A percentile compares a stretch with the other conserved stretches of the same genome.
Evolutionary conservation across 2,888 invertebrate genomes (phyloP).

Genomic region (Bombylius major): DNA sequence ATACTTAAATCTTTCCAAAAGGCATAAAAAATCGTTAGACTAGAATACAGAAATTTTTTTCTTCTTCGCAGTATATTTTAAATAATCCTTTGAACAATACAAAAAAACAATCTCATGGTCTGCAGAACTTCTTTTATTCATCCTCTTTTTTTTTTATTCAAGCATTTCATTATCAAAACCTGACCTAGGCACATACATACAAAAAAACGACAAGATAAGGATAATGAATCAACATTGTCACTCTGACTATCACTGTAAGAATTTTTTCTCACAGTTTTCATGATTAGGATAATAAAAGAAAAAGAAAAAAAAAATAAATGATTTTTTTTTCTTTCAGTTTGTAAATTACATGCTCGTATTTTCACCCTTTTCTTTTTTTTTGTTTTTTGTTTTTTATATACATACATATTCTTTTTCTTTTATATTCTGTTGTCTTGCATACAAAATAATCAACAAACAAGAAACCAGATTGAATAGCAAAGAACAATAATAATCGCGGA

Average conservation of each 20-base stretch:
- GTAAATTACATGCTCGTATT: not conserved
- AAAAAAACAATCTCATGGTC: too few species aligned
- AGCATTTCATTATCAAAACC: not conserved
- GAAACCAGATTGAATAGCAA: not conserved
- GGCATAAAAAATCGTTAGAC: too few species aligned
- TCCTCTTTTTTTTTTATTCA: not conserved
- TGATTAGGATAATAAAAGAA: too few species aligned
- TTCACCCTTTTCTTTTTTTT: not conserved
- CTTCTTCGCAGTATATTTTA: too few species aligned
- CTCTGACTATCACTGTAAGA: not conserved
- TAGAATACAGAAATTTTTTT: too few species aligned
- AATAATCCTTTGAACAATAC: too few species aligned
- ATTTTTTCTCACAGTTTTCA: conserved; percentile 4
- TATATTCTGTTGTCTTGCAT: too few species aligned
- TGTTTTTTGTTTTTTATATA: not conserved
- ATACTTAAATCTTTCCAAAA: too few species aligned
- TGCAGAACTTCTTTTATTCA: not conserved
- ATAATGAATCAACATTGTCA: not conserved
- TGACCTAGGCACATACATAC: too few species aligned
- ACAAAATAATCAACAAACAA: too few species aligned
- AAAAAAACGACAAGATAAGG: not conserved
- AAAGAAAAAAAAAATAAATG: not conserved
- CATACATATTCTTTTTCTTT: too few species aligned
- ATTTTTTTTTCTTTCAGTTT: not conserved
- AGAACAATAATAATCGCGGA: not conserved